A percentile compares a stretch with the other conserved stretches of the same genome.
These are phyloP conservation scores for Taurulus bubalis DNA, from an alignment of 2,113 vertebrate genomes.

Conservation along the genomic window DNA sequence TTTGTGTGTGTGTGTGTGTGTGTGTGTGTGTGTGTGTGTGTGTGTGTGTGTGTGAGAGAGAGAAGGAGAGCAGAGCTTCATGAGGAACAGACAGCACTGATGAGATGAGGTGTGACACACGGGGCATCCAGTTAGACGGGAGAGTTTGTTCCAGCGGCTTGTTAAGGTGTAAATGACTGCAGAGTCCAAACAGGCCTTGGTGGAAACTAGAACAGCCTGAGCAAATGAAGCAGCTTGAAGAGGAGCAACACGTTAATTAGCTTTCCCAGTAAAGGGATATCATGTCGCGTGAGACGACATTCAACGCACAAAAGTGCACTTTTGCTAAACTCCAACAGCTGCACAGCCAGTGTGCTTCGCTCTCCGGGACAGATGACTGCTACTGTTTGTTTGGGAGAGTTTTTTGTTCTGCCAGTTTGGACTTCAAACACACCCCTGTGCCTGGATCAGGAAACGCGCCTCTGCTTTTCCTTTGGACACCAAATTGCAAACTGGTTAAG, in stretches of 20 bases:
- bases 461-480: conserved; percentile 23
- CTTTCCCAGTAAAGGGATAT: conserved; percentile 23
- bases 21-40: not conserved
- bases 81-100: conserved; percentile 50
- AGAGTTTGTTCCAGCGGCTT: conserved; percentile 40
- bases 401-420: conserved; percentile 9
- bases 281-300: not conserved
- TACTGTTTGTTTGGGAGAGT: conserved; percentile 3
- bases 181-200: conserved; percentile 48
- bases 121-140: not conserved
- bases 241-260: conserved; percentile 28
- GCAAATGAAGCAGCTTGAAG: not conserved
- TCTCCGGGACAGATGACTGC: not conserved
- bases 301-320: not conserved
- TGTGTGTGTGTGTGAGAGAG: no score
- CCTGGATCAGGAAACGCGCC: not conserved
- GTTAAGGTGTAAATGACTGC: conserved; percentile 55
- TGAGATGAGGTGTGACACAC: conserved; percentile 69
- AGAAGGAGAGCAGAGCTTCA: conserved; percentile 19
- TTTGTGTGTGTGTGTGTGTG: not conserved
- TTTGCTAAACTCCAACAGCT: conserved; percentile 7
- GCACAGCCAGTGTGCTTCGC: not conserved
- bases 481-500: conserved; percentile 5
- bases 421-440: not conserved
- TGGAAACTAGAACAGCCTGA: conserved; percentile 1